These are phyloP conservation scores for Spheniscus mendiculus DNA, from an alignment of 2,113 vertebrate species.

Conservation along the genomic window DNA sequence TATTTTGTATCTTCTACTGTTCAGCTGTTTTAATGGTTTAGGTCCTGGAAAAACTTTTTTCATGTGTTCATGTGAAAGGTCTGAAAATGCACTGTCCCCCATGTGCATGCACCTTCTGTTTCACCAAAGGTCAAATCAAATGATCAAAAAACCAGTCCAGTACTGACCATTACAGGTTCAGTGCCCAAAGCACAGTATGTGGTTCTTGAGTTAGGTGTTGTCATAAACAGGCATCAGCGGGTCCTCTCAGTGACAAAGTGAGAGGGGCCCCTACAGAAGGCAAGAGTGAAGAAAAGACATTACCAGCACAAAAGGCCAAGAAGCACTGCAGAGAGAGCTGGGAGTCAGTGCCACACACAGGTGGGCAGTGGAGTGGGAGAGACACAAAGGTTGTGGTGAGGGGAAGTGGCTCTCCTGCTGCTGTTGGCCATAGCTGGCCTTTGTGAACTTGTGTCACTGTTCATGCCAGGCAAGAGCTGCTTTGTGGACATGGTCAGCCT, in stretches of 20 bases:
- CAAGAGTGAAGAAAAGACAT: neutral
- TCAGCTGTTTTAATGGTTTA: neutral
- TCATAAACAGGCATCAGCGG: neutral
- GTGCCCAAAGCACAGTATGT: neutral
- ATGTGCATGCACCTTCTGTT: accelerated
- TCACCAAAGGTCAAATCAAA: neutral
- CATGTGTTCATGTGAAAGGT: neutral
- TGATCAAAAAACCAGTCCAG: neutral
- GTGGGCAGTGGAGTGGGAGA: neutral
- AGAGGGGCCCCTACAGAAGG: neutral
- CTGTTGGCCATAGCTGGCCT: neutral
- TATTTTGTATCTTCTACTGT: neutral
- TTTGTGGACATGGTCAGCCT: neutral
- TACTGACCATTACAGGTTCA: accelerated
- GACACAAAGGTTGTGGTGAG: neutral
- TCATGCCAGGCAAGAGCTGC: neutral
- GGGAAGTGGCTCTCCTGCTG: neutral
- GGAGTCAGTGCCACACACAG: neutral
- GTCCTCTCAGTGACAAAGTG: neutral
- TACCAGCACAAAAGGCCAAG: neutral
- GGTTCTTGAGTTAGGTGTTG: neutral
- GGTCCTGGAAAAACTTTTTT: neutral
- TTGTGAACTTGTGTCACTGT: accelerated
- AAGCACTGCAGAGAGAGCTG: neutral
- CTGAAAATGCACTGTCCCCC: neutral